Base-by-base conservation (phyloP, 2,797 vertebrate species). In the Anabas testudineus region DNA sequence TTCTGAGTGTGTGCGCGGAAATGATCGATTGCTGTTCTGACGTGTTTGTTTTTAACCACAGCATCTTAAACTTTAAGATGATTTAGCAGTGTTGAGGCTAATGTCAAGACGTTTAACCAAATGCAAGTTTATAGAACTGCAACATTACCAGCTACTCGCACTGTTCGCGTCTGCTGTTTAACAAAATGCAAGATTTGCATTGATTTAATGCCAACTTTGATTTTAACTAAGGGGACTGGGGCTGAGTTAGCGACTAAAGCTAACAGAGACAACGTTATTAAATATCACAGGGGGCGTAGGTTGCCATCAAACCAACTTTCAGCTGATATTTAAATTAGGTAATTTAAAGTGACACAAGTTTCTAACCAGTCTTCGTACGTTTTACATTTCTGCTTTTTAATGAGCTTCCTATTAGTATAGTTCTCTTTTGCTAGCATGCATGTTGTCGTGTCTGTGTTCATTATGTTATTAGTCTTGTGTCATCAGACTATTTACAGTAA, bases 1-100 rank as follows among this genome's bases (percentile, higher is more conserved):
- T 69, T 76, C 21, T 66, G 37, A 59, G 26, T 77, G 58, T 64
- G 53, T 36, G 51, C 34, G 76, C 76, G 83, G 78, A 90, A 89
- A 86, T 82, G 34, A 73, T 73, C 63, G n/a, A 42, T 41, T 65
- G 16, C 7, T 52, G 16, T 19, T 16, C 21, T 80, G 55, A 28
- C 66, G 16, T 36, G 32, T 77, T 74, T 49, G 16, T 72, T 85
- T 62, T 28, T 22, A 22, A n/a, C 28, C 5, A 21, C 47, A 21
- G 16, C 43, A n/a, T 16, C 18, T 66, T n/a, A 14, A 63, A 56
- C 56, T 5, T 37, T 7, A 7, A 45, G 37, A 2, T 14, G 1
- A 19, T 3, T 3, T 2, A 0, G 4, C 16, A 3, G 5, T 2
- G 24, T 43, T 22, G 2, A 16, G 1, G 2, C 21, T 47, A 30